Percentiles rank a stretch among this genome's conserved stretches.
phyloP scores from a whole-genome alignment of 2,797 vertebrate species.

The Xerus rutilus region DNA sequence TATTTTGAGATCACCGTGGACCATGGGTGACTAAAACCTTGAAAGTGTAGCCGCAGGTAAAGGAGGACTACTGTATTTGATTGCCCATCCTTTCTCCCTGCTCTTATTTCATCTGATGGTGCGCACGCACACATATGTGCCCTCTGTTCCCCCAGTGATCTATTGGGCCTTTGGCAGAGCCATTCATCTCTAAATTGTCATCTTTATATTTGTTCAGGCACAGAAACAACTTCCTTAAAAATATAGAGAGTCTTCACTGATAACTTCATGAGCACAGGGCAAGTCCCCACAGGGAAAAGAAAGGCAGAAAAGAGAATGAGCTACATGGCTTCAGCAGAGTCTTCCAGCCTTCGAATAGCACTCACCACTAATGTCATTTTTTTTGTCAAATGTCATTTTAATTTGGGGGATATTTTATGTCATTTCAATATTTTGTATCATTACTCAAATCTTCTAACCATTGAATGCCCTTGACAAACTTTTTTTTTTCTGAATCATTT shows the following conservation, averaged over 20 bases:
- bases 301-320: not conserved
- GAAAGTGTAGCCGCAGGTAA: not conserved
- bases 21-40: not conserved
- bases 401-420: not conserved
- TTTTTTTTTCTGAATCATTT: not conserved
- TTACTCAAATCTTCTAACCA: not conserved
- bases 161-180: too few species aligned
- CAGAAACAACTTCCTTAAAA: conserved; percentile 2
- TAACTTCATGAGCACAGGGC: not conserved
- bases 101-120: not conserved
- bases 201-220: not conserved
- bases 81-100: not conserved
- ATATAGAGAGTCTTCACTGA: not conserved
- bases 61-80: not conserved
- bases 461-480: not conserved
- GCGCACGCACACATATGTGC: rapidly evolving
- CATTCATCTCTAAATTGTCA: not conserved
- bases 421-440: not conserved
- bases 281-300: not conserved
- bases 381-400: not conserved
- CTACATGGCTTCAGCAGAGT: not conserved
- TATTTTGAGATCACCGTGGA: not conserved
- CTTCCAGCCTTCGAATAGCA: not conserved
- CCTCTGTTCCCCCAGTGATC: not conserved
- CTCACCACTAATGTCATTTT: not conserved